phyloP scores from a whole-genome alignment of 2,113 vertebrate species.

The Rhea americana region DNA sequence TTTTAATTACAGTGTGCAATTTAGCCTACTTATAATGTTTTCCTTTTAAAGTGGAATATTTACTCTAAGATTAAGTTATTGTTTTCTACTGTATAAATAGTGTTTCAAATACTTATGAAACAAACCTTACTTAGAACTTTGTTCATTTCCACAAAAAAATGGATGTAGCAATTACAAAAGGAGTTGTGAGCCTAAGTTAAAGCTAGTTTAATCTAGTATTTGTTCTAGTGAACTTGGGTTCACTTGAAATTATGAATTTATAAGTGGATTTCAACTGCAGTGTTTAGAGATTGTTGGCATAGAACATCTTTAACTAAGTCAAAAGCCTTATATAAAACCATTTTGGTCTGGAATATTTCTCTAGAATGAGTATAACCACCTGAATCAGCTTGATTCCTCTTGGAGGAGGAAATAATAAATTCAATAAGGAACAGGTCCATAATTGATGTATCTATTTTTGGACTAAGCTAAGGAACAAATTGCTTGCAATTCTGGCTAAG shows the following conservation, averaged over 20 bases:
- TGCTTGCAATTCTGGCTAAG: background rate
- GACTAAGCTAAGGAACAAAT: background rate
- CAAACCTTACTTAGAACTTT: background rate
- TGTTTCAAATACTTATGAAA: background rate
- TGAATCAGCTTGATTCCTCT: background rate
- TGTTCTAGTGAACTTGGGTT: background rate
- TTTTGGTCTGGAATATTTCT: background rate
- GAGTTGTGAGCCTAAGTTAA: background rate
- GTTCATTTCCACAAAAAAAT: background rate
- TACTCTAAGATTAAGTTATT: background rate
- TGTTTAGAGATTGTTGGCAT: background rate
- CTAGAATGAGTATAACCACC: background rate
- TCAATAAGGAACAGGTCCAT: background rate
- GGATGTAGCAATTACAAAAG: background rate
- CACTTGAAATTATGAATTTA: conserved; percentile 11
- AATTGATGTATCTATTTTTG: background rate
- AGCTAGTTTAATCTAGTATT: background rate
- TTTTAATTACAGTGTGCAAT: background rate
- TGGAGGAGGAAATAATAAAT: conserved; percentile 19
- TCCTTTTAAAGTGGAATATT: background rate
- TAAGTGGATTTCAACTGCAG: background rate
- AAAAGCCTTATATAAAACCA: background rate
- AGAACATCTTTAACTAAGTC: background rate
- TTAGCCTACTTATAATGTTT: background rate
- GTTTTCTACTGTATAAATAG: background rate